Conservation (phyloP, 2,888 invertebrate genomes). For the Podotricha telesiphe region DNA sequence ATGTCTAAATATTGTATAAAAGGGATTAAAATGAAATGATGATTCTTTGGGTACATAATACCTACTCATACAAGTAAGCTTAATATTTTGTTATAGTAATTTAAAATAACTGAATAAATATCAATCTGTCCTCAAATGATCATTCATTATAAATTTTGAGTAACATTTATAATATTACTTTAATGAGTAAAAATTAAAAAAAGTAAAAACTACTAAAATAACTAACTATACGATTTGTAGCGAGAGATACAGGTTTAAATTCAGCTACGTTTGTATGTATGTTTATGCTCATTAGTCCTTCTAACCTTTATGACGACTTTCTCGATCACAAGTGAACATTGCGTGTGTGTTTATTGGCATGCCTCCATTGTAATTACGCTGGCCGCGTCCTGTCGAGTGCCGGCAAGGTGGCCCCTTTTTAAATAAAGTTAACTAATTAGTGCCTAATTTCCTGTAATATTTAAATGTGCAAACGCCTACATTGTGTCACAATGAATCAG, state of each 20-base stretch:
- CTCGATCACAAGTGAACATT: background rate
- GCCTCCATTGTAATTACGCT: slow-evolving; percentile 25
- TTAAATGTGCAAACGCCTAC: background rate
- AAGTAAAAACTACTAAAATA: too few species aligned
- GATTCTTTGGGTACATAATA: background rate
- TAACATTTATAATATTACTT: too few species aligned
- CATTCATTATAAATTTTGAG: too few species aligned
- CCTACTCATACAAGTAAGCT: too few species aligned
- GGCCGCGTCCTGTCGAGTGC: slow-evolving; percentile 6
- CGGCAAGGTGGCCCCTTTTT: slow-evolving; percentile 21
- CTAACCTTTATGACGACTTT: background rate
- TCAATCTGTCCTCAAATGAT: too few species aligned
- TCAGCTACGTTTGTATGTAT: too few species aligned
- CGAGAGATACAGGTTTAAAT: too few species aligned
- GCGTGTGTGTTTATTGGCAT: slow-evolving; percentile 33
- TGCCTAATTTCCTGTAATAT: slow-evolving; percentile 15
- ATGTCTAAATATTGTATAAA: background rate
- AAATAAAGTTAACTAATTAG: slow-evolving; percentile 18
- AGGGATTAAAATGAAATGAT: background rate
- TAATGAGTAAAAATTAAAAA: too few species aligned
- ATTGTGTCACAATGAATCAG: background rate
- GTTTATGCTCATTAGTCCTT: background rate
- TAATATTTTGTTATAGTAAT: background rate
- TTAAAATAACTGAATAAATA: too few species aligned
- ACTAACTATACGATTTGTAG: too few species aligned